Base-by-base conservation (phyloP, 2,113 vertebrate genomes). In the Alces alces region DNA sequence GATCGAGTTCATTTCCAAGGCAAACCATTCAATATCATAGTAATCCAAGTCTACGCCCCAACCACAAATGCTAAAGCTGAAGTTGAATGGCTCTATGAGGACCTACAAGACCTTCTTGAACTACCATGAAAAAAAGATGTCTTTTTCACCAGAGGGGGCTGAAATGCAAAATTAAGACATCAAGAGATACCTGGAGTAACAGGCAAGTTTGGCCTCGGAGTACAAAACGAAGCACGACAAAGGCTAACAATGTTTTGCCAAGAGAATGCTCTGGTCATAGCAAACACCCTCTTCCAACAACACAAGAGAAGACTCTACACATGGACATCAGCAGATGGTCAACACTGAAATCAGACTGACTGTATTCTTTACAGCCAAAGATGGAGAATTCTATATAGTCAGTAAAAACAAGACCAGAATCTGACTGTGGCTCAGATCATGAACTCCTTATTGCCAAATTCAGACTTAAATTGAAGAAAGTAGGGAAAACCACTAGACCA, bases 201-300 rank as follows among this genome's bases (percentile, higher is more conserved):
- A 70, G 66, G 66, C 66, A 70, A 23, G 9, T 36, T 39, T 70
- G n/a, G 66, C 66, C 17, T 23, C 36, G n/a, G n/a, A 12, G 19
- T 12, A 39, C 66, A 39, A 0, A 70, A 12, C 39, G n/a, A 70
- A 39, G n/a, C 66, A 70, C 0, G 1, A 1, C 66, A 70, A 70
- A 70, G 9, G 66, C 19, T 70, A 70, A 39, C 4, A 23, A 1
- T 3, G 66, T 70, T 70, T 1, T 70, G 19, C 66, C n/a, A 39
- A 23, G n/a, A 70, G 5, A 70, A 39, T 0, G 1, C 19, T 11
- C 10, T 70, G 66, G 10, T 70, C 66, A 39, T 0, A 70, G n/a
- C 19, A 70, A 23, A 70, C n/a, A 39, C 19, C 4, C 1, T 36
- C 64, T 11, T 70, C 64, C 66, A 70, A 70, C n/a, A 23, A 12